These are phyloP conservation scores for Hirundichthys speculiger DNA, from an alignment of 2,113 vertebrate genomes.

Conservation along the genomic window DNA sequence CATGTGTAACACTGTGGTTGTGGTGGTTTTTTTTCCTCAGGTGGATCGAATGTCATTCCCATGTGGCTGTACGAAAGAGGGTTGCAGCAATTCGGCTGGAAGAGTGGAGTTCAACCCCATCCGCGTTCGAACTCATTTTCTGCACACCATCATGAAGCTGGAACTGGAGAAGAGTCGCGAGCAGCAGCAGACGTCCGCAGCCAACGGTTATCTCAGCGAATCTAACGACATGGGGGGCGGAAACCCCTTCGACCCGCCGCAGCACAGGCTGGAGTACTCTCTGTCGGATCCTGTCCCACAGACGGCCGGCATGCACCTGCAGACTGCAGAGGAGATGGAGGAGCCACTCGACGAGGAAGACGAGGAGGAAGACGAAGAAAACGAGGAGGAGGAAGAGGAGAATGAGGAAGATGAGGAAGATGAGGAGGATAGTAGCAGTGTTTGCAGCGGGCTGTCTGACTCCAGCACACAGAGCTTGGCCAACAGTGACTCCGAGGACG, in stretches of 20 bases:
- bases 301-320: conserved; percentile 88
- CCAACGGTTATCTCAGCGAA: conserved; percentile 88
- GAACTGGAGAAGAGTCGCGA: conserved; percentile 96
- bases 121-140: conserved; percentile 98
- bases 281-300: conserved; percentile 87
- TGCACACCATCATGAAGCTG: conserved; percentile 99
- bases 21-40: conserved; percentile 74
- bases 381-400: conserved; percentile 73
- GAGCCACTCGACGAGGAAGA: conserved; percentile 90
- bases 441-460: conserved; percentile 95
- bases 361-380: conserved; percentile 85
- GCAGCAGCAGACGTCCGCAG: conserved; percentile 85
- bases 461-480: conserved; percentile 97
- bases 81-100: conserved; percentile 96
- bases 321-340: conserved; percentile 87
- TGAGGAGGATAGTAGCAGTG: conserved; percentile 95
- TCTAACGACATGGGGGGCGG: conserved; percentile 81
- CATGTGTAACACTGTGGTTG: conserved; percentile 12
- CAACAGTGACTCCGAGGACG: conserved; percentile 94
- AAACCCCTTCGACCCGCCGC: conserved; percentile 82
- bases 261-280: conserved; percentile 89
- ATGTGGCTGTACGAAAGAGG: conserved; percentile 97
- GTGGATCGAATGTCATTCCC: conserved; percentile 99
- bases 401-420: conserved; percentile 78
- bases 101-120: conserved; percentile 99